phyloP scores from a whole-genome alignment of 92 coral and sea anemone species.

The Umimayanthus chanpuru region DNA sequence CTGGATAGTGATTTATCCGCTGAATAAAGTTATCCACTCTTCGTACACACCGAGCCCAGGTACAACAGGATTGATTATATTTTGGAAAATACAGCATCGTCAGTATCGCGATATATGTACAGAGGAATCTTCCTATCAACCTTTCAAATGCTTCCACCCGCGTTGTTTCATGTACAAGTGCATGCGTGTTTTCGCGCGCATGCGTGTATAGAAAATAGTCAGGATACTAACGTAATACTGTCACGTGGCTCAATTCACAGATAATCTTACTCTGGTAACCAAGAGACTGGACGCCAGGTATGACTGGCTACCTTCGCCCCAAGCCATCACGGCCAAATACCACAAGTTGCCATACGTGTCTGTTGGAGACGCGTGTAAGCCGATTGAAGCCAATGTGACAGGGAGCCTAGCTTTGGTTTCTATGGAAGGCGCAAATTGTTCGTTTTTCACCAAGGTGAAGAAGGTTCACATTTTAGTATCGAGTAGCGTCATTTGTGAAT shows the following conservation, averaged over 20 bases:
- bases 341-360: conserved; percentile 54
- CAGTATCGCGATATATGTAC: not conserved
- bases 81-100: too few species aligned
- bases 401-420: conserved; percentile 82
- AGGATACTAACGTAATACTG: not conserved
- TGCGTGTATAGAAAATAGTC: not conserved
- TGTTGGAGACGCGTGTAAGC: conserved; percentile 77
- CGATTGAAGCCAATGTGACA: conserved; percentile 25
- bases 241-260: conserved; percentile 31
- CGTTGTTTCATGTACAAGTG: not conserved
- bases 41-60: too few species aligned
- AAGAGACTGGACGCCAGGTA: conserved; percentile 91
- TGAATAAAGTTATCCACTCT: too few species aligned
- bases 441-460: conserved; percentile 84
- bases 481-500: not conserved
- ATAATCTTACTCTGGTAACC: conserved; percentile 58
- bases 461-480: not conserved
- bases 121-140: not conserved
- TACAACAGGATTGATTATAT: too few species aligned
- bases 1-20: too few species aligned
- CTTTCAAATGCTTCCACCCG: too few species aligned
- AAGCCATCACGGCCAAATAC: conserved; percentile 58
- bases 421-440: conserved; percentile 67
- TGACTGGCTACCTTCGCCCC: conserved; percentile 91
- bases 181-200: not conserved